Evolutionary conservation across 2,888 invertebrate genomes (phyloP).

Genomic region (Blastobasis lacticolella): DNA sequence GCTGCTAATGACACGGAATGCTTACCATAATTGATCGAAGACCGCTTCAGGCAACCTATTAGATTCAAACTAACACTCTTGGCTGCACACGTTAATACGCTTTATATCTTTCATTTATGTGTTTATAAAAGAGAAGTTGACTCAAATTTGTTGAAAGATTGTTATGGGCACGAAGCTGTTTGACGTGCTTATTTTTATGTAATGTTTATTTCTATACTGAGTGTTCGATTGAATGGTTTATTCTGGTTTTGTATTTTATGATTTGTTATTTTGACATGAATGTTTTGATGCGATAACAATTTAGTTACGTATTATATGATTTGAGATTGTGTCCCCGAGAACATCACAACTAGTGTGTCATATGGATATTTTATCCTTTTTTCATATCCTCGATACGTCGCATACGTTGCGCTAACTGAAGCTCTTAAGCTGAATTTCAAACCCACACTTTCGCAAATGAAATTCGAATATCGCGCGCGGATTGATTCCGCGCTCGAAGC

Average conservation of each 20-base stretch:
- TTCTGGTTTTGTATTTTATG: conserved; percentile 43
- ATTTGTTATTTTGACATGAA: conserved; percentile 25
- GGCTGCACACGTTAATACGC: conserved; percentile 69
- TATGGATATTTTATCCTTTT: neutral
- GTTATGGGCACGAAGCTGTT: conserved; percentile 69
- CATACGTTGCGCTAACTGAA: too few species aligned
- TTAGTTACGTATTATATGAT: neutral
- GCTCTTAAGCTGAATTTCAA: too few species aligned
- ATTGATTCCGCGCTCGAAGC: too few species aligned
- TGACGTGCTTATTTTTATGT: conserved; percentile 71
- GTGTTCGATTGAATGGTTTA: conserved; percentile 67
- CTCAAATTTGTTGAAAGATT: conserved; percentile 54
- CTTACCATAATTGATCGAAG: conserved; percentile 60
- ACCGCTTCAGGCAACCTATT: conserved; percentile 65
- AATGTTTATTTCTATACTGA: conserved; percentile 55
- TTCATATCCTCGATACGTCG: too few species aligned
- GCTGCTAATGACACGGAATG: conserved; percentile 71
- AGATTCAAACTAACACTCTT: conserved; percentile 65
- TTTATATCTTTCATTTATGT: conserved; percentile 67
- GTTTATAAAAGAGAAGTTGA: conserved; percentile 61
- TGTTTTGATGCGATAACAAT: conserved; percentile 25
- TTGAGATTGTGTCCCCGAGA: neutral
- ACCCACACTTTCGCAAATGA: too few species aligned
- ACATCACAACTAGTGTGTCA: neutral
- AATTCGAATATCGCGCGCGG: too few species aligned